Evolutionary conservation across 1,140 invertebrate species (phyloP), one percentile per base, ranked within the genome.

Genomic region (Drosophila littoralis): DNA sequence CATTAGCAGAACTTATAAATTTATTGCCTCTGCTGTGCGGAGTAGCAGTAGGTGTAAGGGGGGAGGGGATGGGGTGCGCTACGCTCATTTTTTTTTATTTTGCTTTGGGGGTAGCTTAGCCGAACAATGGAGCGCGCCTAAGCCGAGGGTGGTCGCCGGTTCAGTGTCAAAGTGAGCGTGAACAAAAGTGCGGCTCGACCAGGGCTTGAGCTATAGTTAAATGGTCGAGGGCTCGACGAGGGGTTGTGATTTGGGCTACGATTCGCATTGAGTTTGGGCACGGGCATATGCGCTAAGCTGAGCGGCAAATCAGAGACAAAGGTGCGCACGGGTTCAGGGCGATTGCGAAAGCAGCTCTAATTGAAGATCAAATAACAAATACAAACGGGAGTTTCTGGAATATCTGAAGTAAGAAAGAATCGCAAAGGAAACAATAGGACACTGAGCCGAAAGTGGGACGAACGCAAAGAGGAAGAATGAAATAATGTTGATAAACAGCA

Each of bases 1-100:
- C 83, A 86, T 86, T 86, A 86, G 79, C 83, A 79, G 66, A 86
- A 86, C 79, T 86, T 86, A 71, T 83, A 88, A 86, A 86, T 83
- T 86, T 86, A 88, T 88, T 88, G 83, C 84, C 79, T 65, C 33
- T 65, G 66, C 68, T 80, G 61, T 58, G 59, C 33, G 35, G 59
- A 64, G 69, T 63, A 40, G 45, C 50, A 17, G 42, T 63, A 48
- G 2, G 57, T 8, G 54, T 10, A 13, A 28, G 17, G 22, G 8
- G 17, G 40, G 13, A 40, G 7, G 46, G 4, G n/a, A n/a, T n/a
- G n/a, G 50, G 48, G 52, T 13, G 46, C 42, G 42, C 43, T 55
- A 15, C 15, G 13, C 17, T 32, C 46, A 33, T 8, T 33, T 28
- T 52, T 9, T 22, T 28, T 52, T 9, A 33, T 32, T n/a, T 42